A percentile compares a stretch with the other conserved stretches of the same genome.
Conservation (phyloP, 2,113 vertebrate species). For the Hiodon alosoides region DNA sequence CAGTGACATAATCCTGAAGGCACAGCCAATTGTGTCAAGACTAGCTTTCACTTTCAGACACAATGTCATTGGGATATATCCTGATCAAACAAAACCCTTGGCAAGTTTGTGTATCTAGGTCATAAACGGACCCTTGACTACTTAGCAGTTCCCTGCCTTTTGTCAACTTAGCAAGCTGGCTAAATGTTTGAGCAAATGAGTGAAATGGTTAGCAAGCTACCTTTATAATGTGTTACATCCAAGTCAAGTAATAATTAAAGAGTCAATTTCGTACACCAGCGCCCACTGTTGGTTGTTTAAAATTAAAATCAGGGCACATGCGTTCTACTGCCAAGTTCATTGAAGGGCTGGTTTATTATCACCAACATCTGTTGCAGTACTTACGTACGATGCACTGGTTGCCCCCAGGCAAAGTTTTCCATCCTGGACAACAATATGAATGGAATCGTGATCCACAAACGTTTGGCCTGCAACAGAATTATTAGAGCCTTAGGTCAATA, state of each 20-base stretch:
- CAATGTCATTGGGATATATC: too few relatives aligned
- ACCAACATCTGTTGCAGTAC: conserved; percentile 41
- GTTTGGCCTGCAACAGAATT: conserved; percentile 59
- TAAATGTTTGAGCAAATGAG: too few relatives aligned
- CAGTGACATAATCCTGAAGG: too few relatives aligned
- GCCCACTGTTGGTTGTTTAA: background rate
- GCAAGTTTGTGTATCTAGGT: too few relatives aligned
- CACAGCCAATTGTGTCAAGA: too few relatives aligned
- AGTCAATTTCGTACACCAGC: background rate
- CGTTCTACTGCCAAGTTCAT: background rate
- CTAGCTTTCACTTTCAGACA: too few relatives aligned
- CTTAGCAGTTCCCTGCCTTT: background rate
- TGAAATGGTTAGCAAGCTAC: too few relatives aligned
- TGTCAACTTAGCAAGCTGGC: background rate
- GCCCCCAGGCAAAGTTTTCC: conserved; percentile 68
- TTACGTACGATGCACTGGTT: conserved; percentile 74
- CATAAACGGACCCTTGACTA: too few relatives aligned
- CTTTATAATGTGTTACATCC: too few relatives aligned
- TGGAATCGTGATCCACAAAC: conserved; percentile 71
- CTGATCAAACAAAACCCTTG: too few relatives aligned
- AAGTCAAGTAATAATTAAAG: background rate
- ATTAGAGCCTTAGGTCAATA: background rate
- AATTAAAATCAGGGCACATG: background rate
- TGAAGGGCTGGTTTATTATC: conserved; percentile 7
- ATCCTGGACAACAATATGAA: conserved; percentile 70